Percentiles rank a stretch among this genome's conserved stretches.
These are phyloP conservation scores for Gymnopithys bicolor DNA, from an alignment of 2,797 vertebrate genomes.

Conservation along the genomic window DNA sequence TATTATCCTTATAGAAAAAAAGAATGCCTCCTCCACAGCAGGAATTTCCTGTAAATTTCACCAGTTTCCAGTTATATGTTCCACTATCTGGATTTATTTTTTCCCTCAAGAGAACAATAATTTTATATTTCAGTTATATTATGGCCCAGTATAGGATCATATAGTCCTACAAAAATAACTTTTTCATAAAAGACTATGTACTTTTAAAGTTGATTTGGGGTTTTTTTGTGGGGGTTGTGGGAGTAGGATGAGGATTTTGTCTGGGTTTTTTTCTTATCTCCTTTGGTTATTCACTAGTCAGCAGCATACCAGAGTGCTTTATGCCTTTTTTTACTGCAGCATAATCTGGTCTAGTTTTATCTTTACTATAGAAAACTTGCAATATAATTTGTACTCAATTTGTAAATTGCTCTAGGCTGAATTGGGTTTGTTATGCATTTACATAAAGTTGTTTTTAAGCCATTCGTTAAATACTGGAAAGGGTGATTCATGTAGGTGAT, in stretches of 20 bases:
- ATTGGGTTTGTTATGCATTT: not conserved
- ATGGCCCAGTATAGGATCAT: not conserved
- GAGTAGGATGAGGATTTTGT: fast-evolving
- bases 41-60: not conserved
- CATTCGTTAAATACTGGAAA: not conserved
- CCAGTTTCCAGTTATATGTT: not conserved
- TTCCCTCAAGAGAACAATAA: not conserved
- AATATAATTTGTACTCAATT: not conserved
- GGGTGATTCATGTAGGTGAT: not conserved
- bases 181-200: not conserved
- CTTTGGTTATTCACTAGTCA: not conserved
- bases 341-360: not conserved
- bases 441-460: not conserved
- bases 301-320: not conserved
- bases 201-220: not conserved
- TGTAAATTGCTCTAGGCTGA: not conserved
- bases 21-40: not conserved
- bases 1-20: not conserved
- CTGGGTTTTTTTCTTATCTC: not conserved
- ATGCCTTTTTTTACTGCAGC: not conserved
- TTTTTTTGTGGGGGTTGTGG: fast-evolving
- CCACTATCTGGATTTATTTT: not conserved
- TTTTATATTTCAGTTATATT: not conserved
- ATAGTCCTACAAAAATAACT: not conserved
- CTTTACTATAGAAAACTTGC: not conserved